Percentiles rank a stretch among this genome's conserved stretches.
Conservation (phyloP, 2,888 invertebrate genomes). For the Sthenelais limicola region DNA sequence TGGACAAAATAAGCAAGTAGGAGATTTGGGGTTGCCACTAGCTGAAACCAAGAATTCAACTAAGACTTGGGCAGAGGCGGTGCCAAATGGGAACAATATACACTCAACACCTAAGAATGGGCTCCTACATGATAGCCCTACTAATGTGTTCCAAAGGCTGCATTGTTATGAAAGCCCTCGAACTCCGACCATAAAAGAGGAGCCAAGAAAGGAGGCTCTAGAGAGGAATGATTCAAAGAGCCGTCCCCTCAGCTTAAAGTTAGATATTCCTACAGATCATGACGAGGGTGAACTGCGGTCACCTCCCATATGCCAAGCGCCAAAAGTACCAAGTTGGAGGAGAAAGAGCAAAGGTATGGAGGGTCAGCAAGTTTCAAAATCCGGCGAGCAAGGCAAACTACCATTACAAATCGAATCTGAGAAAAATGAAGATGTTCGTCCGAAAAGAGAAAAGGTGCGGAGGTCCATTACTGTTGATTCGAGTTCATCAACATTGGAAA, state of each 20-base stretch:
- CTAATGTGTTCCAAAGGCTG: not conserved
- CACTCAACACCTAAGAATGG: not conserved
- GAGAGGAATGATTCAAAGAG: too few species aligned
- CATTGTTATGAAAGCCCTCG: constrained; percentile 5
- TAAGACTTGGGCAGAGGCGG: constrained; percentile 2
- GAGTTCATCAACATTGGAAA: too few species aligned
- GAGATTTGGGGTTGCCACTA: not conserved
- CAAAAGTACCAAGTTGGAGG: constrained; percentile 31
- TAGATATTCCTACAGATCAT: not conserved
- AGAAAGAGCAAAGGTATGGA: not conserved
- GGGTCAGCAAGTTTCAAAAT: not conserved
- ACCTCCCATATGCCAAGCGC: constrained; percentile 15
- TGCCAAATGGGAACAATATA: not conserved
- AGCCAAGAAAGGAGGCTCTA: constrained; percentile 13
- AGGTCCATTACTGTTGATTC: too few species aligned
- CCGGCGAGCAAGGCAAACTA: too few species aligned
- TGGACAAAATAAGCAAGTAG: not conserved
- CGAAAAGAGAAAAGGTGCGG: too few species aligned
- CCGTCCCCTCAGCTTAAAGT: not conserved
- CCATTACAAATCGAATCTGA: too few species aligned
- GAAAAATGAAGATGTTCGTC: too few species aligned
- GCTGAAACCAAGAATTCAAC: constrained; percentile 3
- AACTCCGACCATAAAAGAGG: constrained; percentile 8
- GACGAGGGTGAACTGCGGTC: constrained; percentile 5
- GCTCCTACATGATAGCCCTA: not conserved